Conservation (phyloP, 2,797 vertebrate species). For the Cryptoprocta ferox region DNA sequence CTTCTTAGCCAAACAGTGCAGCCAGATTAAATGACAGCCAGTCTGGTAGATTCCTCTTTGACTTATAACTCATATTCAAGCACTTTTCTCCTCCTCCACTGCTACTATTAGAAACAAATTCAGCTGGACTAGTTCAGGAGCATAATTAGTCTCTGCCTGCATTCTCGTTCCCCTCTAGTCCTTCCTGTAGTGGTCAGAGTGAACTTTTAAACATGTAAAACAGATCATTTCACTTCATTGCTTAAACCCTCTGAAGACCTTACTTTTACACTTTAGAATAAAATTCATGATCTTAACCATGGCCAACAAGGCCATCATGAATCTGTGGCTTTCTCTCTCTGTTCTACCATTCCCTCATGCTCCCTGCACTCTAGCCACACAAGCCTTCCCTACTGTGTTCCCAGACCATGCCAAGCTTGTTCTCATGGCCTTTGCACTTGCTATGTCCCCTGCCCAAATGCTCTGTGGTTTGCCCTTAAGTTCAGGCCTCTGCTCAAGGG, state of each 20-base stretch:
- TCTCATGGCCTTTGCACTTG: neutral
- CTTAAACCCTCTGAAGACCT: neutral
- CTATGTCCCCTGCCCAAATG: fast-evolving
- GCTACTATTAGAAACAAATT: fast-evolving
- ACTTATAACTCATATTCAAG: neutral
- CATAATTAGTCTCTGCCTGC: too few species aligned
- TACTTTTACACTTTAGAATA: neutral
- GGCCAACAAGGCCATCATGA: neutral
- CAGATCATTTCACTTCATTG: neutral
- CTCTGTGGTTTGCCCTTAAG: neutral
- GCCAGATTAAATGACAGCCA: too few species aligned
- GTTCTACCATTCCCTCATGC: fast-evolving
- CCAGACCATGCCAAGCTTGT: fast-evolving
- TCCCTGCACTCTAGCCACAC: neutral
- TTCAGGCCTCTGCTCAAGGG: neutral
- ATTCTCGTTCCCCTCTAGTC: too few species aligned
- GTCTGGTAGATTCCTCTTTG: neutral
- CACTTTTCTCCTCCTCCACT: neutral
- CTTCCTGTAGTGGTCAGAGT: neutral
- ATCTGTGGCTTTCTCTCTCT: neutral
- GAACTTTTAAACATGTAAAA: neutral
- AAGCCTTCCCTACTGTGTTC: neutral
- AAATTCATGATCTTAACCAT: neutral
- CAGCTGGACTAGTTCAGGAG: fast-evolving
- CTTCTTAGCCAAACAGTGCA: neutral